Conservation (phyloP, 1,140 invertebrate genomes). For the Meloidogyne chitwoodi region DNA sequence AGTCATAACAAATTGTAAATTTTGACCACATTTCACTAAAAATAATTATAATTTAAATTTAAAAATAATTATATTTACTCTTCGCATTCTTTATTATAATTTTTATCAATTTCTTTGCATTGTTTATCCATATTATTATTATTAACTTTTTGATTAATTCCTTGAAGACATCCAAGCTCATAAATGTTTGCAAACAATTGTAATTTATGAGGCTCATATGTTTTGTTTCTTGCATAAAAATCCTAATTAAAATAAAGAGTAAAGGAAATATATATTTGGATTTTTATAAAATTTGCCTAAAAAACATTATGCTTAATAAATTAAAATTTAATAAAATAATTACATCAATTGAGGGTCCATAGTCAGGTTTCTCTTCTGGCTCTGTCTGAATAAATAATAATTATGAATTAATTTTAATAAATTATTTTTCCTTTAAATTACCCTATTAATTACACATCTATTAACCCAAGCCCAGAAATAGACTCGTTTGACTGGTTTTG, state of each 20-base stretch:
- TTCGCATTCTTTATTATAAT: not conserved
- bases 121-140: not conserved
- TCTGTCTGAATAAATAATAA: no score
- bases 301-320: no score
- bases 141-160: not conserved
- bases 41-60: not conserved
- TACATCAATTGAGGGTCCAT: no score
- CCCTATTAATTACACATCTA: no score
- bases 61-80: not conserved
- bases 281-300: no score
- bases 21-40: not conserved
- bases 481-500: no score
- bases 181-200: not conserved
- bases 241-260: not conserved
- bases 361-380: no score
- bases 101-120: not conserved
- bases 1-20: not conserved
- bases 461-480: no score
- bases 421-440: no score
- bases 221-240: not conserved
- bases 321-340: no score
- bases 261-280: no score
- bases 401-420: no score
- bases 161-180: not conserved
- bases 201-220: not conserved